These are phyloP conservation scores for Tor tambroides DNA, from an alignment of 2,113 vertebrate genomes.

Conservation along the genomic window DNA sequence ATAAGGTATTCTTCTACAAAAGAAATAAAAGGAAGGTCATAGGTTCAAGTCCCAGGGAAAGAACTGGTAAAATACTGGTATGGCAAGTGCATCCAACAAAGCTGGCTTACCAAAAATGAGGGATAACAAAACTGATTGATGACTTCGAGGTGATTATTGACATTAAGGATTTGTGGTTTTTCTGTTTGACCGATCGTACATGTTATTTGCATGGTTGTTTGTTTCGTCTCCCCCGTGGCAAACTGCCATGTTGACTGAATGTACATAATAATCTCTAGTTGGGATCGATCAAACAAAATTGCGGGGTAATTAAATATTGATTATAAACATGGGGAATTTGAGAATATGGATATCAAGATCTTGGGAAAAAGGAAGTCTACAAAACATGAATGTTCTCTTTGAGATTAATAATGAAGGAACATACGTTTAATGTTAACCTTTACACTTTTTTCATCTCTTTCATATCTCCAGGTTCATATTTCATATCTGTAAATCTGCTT, in stretches of 20 bases:
- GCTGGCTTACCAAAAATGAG: not conserved
- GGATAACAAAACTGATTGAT: not conserved
- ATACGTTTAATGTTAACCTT: not conserved
- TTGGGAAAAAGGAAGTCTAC: not conserved
- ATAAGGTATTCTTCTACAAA: not conserved
- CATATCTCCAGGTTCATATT: slow-evolving; percentile 5
- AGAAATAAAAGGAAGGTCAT: not conserved
- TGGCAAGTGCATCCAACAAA: not conserved
- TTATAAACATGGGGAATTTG: not conserved
- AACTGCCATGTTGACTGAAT: slow-evolving; percentile 24
- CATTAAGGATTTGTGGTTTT: not conserved
- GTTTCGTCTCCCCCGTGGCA: slow-evolving; percentile 19
- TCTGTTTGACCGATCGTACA: not conserved
- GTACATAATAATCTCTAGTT: not conserved
- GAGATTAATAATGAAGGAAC: not conserved
- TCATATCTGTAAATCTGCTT: slow-evolving; percentile 9
- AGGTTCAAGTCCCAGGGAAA: not conserved
- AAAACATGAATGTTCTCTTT: not conserved
- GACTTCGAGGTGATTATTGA: slow-evolving; percentile 14
- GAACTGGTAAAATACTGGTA: not conserved
- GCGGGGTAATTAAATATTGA: slow-evolving; percentile 32
- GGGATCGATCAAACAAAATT: slow-evolving; percentile 28
- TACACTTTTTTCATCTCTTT: not conserved
- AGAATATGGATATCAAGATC: not conserved
- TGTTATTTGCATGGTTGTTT: slow-evolving; percentile 34